Evolutionary conservation across 2,113 vertebrate species (phyloP).

Genomic region (Platysteira castanea): DNA sequence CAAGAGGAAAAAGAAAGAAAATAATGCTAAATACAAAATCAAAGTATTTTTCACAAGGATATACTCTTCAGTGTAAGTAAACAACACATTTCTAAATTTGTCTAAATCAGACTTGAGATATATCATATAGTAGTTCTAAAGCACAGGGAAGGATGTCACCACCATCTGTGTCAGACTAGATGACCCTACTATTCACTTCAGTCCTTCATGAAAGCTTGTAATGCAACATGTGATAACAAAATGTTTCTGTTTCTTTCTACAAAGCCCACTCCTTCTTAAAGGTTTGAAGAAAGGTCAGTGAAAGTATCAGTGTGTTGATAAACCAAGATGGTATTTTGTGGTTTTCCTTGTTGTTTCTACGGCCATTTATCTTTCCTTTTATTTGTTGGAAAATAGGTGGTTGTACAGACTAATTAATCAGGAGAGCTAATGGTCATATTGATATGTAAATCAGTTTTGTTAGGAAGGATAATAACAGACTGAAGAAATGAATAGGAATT

Average conservation of each 20-base stretch:
- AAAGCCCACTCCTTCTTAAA: background rate
- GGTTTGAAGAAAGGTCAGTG: background rate
- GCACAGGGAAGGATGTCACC: background rate
- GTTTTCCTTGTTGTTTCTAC: background rate
- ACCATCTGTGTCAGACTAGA: background rate
- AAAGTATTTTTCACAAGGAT: background rate
- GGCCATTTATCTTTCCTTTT: background rate
- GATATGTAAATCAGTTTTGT: background rate
- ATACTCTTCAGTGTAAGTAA: background rate
- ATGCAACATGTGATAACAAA: background rate
- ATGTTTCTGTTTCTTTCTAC: background rate
- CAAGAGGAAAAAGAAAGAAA: background rate
- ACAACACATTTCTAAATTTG: background rate
- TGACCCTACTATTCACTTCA: background rate
- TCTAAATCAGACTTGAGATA: background rate
- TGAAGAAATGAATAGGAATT: background rate
- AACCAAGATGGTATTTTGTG: background rate
- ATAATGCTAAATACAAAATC: background rate
- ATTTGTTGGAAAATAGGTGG: background rate
- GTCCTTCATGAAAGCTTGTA: background rate
- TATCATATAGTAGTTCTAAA: background rate
- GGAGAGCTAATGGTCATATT: background rate
- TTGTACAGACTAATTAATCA: background rate
- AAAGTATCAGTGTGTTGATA: background rate
- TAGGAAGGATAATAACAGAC: background rate